These are phyloP conservation scores for Plecturocebus donacophilus DNA, from an alignment of 2,113 vertebrate species.

Conservation along the genomic window DNA sequence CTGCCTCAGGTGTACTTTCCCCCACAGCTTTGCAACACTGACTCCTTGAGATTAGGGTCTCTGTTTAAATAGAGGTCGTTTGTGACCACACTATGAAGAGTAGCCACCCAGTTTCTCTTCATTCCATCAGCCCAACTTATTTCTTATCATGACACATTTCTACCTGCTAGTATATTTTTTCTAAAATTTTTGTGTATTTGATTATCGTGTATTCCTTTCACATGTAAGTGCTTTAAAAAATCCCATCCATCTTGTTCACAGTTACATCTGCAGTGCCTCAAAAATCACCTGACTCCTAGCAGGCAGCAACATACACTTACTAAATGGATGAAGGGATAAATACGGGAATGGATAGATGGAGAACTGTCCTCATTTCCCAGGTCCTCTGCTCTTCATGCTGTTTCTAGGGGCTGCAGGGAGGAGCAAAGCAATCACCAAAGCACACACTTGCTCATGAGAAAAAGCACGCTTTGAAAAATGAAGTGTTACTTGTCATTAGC, in stretches of 20 bases:
- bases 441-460: slow-evolving; percentile 42
- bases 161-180: neutral
- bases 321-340: slow-evolving; percentile 51
- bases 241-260: slow-evolving; percentile 6
- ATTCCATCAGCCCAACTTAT: neutral
- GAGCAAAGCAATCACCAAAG: slow-evolving; percentile 68
- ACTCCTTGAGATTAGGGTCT: neutral
- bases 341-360: slow-evolving; percentile 31
- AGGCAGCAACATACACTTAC: slow-evolving; percentile 16
- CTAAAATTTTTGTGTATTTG: neutral
- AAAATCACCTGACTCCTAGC: neutral
- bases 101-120: neutral
- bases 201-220: neutral
- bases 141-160: neutral
- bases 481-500: slow-evolving; percentile 75
- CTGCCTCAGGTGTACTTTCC: neutral
- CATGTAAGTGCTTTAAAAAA: neutral
- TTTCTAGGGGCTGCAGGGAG: slow-evolving; percentile 55
- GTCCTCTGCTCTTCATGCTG: slow-evolving; percentile 41
- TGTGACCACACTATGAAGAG: neutral
- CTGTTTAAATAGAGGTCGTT: neutral
- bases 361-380: slow-evolving; percentile 5
- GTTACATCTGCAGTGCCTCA: neutral
- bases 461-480: slow-evolving; percentile 74
- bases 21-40: neutral